phyloP scores from a whole-genome alignment of 2,888 invertebrate species.

The Dryobotodes eremita region DNA sequence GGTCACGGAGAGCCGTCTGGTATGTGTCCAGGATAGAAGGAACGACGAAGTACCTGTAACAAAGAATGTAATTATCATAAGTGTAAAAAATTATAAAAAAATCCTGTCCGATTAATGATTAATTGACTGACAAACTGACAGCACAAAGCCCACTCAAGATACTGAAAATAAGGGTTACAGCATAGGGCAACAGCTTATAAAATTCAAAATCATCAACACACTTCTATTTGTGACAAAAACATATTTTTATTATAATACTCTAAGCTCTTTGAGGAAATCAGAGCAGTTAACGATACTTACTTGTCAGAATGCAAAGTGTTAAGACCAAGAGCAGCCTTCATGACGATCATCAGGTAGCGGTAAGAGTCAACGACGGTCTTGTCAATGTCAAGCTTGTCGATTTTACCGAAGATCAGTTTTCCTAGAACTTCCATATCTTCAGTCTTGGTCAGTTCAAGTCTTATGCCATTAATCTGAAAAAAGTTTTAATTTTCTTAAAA shows the following conservation, averaged over 20 bases:
- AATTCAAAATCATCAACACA: background rate
- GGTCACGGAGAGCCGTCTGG: constrained; percentile 93
- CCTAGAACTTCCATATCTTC: constrained; percentile 90
- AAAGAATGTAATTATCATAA: constrained; percentile 49
- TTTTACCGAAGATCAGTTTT: constrained; percentile 87
- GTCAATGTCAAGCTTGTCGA: constrained; percentile 83
- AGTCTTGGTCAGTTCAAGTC: constrained; percentile 81
- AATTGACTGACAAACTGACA: too few relatives aligned
- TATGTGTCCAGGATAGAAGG: constrained; percentile 92
- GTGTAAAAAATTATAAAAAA: background rate
- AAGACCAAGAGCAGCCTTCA: constrained; percentile 87
- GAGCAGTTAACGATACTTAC: constrained; percentile 73
- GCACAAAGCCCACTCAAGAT: background rate
- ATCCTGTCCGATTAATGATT: background rate
- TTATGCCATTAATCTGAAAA: constrained; percentile 81
- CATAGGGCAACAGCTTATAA: background rate
- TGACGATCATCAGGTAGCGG: constrained; percentile 91
- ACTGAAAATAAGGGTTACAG: too few relatives aligned
- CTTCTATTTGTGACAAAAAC: background rate
- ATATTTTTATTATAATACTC: background rate
- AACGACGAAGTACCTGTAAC: constrained; percentile 85
- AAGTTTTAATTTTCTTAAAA: background rate
- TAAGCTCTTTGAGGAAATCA: background rate
- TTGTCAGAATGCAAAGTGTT: constrained; percentile 81
- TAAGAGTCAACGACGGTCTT: constrained; percentile 86